These are phyloP conservation scores for Hydropotes inermis DNA, from an alignment of 2,113 vertebrate species.

Conservation along the genomic window DNA sequence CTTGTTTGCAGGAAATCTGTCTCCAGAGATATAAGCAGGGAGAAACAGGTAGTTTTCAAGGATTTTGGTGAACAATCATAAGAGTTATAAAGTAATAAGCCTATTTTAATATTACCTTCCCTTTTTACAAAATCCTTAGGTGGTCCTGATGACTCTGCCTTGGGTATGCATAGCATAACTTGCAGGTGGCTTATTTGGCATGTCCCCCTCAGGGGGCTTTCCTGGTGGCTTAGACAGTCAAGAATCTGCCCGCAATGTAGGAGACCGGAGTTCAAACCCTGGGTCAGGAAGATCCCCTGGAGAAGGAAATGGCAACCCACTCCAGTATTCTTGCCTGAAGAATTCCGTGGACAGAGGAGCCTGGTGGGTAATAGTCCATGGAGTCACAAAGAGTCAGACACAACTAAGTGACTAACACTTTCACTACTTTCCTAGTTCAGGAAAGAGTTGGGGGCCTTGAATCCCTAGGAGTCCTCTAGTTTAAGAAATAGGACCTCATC, in stretches of 20 bases:
- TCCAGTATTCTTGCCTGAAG: not conserved
- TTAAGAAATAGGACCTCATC: not conserved
- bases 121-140: not conserved
- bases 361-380: not conserved
- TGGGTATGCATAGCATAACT: not conserved
- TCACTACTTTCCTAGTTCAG: not conserved
- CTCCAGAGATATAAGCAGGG: not conserved
- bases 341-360: not conserved
- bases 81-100: not conserved
- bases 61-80: not conserved
- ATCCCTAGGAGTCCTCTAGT: not conserved
- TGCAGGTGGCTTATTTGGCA: not conserved
- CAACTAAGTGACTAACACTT: not conserved
- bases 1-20: not conserved
- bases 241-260: not conserved
- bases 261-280: not conserved
- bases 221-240: not conserved
- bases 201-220: not conserved
- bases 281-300: not conserved
- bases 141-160: not conserved
- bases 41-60: constrained; percentile 16
- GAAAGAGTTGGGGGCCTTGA: not conserved
- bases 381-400: not conserved
- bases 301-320: not conserved
- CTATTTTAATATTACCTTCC: not conserved